Conservation (phyloP, 2,113 vertebrate species). For the Poecilia latipinna region DNA sequence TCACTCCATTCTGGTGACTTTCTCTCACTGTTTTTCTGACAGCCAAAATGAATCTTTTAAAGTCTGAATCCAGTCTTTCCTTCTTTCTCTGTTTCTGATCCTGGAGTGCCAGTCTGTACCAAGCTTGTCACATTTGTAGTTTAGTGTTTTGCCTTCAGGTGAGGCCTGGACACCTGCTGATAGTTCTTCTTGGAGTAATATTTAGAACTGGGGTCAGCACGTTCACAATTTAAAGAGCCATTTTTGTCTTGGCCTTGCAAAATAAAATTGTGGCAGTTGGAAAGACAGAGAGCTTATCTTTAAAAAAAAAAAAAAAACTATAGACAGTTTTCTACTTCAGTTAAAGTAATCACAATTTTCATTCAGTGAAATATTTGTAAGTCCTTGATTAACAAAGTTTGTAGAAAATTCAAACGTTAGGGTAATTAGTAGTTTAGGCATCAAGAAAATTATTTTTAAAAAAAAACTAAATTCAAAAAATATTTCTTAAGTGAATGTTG, state of each 20-base stretch:
- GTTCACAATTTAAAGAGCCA: neutral
- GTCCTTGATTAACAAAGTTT: neutral
- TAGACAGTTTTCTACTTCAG: neutral
- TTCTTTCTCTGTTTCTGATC: conserved; percentile 53
- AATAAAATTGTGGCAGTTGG: neutral
- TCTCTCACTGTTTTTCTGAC: conserved; percentile 50
- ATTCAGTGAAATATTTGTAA: no score
- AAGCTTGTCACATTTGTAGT: conserved; percentile 56
- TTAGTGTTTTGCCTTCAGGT: conserved; percentile 61
- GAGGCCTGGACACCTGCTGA: conserved; percentile 60
- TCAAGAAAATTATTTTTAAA: no score
- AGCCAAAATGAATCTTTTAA: conserved; percentile 56
- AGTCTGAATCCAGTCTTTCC: conserved; percentile 49
- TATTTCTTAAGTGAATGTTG: no score
- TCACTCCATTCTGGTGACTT: conserved; percentile 53
- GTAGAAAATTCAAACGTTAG: neutral
- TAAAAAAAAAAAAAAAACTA: neutral
- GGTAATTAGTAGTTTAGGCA: no score
- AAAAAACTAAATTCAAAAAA: no score
- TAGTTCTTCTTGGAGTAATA: conserved; percentile 69
- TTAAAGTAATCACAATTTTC: neutral
- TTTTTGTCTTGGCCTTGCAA: neutral
- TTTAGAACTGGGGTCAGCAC: neutral
- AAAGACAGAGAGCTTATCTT: neutral
- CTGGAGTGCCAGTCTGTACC: conserved; percentile 64